These are phyloP conservation scores for Gymnorhina tibicen DNA, from an alignment of 2,113 vertebrate genomes.

Conservation along the genomic window DNA sequence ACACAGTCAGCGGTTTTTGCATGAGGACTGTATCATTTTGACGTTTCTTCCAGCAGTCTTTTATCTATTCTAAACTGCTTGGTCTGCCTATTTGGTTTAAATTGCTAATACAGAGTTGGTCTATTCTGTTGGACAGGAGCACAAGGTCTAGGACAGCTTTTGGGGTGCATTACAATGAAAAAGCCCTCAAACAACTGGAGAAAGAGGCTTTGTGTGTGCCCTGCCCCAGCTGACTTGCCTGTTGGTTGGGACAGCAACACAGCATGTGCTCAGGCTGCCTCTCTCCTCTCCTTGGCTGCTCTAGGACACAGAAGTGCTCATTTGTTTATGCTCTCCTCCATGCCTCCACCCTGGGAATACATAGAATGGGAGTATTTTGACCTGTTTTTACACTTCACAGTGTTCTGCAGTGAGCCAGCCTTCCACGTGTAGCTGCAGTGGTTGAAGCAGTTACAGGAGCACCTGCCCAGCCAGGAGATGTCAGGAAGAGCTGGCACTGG, in stretches of 20 bases:
- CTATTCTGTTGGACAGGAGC: neutral
- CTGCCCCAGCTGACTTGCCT: neutral
- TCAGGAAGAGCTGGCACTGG: neutral
- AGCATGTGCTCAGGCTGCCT: neutral
- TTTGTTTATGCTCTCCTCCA: neutral
- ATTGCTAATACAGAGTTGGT: neutral
- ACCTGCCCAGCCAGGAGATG: neutral
- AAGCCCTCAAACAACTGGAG: neutral
- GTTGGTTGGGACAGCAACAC: neutral
- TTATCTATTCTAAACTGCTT: neutral
- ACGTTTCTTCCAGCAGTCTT: neutral
- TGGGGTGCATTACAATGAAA: neutral
- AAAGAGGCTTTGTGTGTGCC: neutral
- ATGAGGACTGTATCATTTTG: neutral
- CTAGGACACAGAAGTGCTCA: neutral
- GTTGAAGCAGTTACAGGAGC: neutral
- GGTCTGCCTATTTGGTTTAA: neutral
- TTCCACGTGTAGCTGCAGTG: neutral
- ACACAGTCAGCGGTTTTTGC: neutral
- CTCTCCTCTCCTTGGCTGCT: neutral
- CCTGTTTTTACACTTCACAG: neutral
- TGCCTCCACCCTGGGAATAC: neutral
- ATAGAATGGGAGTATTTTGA: neutral
- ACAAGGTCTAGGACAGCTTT: neutral
- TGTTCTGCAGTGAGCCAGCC: neutral